phyloP scores from a whole-genome alignment of 2,888 invertebrate species.

The Sarcophaga rosellei region DNA sequence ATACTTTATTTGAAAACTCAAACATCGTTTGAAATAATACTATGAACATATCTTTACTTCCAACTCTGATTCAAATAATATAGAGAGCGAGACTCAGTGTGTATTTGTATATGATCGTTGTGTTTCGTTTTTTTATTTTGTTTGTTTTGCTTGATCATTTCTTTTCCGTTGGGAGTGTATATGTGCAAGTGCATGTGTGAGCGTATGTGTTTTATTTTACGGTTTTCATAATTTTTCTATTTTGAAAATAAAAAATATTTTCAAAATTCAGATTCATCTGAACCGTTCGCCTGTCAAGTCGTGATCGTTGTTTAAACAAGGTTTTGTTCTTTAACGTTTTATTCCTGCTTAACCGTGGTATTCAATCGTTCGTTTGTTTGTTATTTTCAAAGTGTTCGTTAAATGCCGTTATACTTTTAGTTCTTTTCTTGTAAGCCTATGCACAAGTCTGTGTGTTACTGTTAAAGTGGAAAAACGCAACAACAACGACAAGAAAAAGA shows the following conservation, averaged over 20 bases:
- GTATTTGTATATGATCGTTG: constrained; percentile 38
- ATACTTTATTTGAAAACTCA: no score
- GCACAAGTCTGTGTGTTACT: constrained; percentile 28
- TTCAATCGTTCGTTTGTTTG: constrained; percentile 16
- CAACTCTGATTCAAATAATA: no score
- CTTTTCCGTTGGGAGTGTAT: constrained; percentile 23
- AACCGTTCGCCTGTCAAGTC: constrained; percentile 74
- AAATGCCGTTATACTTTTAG: constrained; percentile 35
- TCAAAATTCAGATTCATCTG: constrained; percentile 76
- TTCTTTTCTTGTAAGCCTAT: not conserved
- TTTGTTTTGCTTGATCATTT: constrained; percentile 43
- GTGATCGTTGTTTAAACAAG: constrained; percentile 55
- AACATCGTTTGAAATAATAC: no score
- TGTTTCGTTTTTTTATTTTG: constrained; percentile 8
- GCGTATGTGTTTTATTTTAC: not conserved
- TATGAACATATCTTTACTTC: no score
- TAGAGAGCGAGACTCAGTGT: not conserved
- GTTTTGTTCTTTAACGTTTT: not conserved
- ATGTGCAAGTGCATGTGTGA: not conserved
- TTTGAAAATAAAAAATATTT: constrained; percentile 68
- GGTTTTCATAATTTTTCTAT: constrained; percentile 72
- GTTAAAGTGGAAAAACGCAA: constrained; percentile 4
- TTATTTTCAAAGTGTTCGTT: constrained; percentile 3
- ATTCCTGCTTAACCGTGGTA: not conserved
- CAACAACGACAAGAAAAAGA: not conserved